A percentile compares a stretch with the other conserved stretches of the same genome.
Evolutionary conservation across 2,888 invertebrate genomes (phyloP).

Genomic region (Stenichneumon culpator): DNA sequence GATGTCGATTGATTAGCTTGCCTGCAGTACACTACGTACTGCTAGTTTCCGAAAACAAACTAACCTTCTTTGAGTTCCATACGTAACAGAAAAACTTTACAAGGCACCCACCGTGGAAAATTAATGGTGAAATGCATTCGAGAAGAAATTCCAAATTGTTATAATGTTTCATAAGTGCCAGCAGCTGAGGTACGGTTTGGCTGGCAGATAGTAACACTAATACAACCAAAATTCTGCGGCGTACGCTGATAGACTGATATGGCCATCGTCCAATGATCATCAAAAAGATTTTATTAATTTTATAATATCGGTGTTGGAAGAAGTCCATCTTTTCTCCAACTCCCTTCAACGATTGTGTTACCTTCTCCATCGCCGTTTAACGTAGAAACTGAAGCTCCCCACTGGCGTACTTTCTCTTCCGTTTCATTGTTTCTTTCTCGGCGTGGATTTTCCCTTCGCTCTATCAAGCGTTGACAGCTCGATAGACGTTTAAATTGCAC

Average conservation of each 20-base stretch:
- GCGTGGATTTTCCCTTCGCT: no score
- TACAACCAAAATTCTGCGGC: neutral
- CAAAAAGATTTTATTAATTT: constrained; percentile 38
- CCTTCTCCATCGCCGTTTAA: neutral
- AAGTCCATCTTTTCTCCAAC: constrained; percentile 31
- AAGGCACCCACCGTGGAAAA: neutral
- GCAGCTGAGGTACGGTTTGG: neutral
- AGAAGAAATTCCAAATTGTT: neutral
- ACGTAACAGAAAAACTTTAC: neutral
- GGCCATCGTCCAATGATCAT: constrained; percentile 48
- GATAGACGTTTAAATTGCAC: no score
- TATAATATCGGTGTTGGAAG: constrained; percentile 35
- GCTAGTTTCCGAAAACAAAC: neutral
- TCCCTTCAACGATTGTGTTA: neutral
- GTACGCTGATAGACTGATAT: constrained; percentile 11
- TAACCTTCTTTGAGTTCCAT: neutral
- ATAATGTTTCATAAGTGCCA: neutral
- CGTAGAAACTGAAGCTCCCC: no score
- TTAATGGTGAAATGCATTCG: neutral
- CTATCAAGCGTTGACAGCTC: no score
- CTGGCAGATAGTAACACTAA: neutral
- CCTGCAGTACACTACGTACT: no score
- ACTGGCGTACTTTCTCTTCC: no score
- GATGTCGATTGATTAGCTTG: neutral
- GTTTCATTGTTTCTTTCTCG: no score